Percentiles rank a stretch among this genome's conserved stretches.
phyloP scores from a whole-genome alignment of 2,113 vertebrate genomes.

The Trichechus manatus region DNA sequence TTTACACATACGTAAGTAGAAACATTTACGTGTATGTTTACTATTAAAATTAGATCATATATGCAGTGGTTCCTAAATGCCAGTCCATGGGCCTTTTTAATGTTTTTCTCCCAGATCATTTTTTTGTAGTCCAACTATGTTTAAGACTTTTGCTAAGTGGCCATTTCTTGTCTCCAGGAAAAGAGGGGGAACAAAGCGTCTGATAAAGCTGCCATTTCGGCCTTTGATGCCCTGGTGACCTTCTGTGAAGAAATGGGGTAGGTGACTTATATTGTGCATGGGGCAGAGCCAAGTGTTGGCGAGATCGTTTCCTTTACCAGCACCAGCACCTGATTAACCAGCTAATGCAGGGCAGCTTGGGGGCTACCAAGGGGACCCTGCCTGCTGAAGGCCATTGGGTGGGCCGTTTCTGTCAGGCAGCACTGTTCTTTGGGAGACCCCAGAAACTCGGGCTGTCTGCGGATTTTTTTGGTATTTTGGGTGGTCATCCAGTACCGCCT shows the following conservation, averaged over 20 bases:
- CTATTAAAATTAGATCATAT: background rate
- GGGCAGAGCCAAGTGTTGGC: background rate
- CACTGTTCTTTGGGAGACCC: background rate
- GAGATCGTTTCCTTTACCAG: background rate
- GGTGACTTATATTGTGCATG: conserved; percentile 64
- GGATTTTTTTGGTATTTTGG: background rate
- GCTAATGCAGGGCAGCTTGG: background rate
- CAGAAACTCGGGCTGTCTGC: background rate
- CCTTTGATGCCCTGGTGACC: conserved; percentile 95
- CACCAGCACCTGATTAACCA: background rate
- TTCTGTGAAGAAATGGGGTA: conserved; percentile 93
- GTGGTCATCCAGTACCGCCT: background rate
- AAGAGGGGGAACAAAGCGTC: conserved; percentile 93
- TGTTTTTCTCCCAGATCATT: background rate
- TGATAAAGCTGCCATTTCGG: conserved; percentile 91
- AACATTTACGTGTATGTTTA: fast-evolving
- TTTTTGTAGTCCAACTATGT: background rate
- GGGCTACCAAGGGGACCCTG: background rate
- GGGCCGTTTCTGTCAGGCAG: background rate
- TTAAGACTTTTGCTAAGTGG: conserved; percentile 12
- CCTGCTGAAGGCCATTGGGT: background rate
- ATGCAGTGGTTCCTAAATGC: background rate
- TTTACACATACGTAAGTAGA: background rate
- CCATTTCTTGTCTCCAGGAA: conserved; percentile 85
- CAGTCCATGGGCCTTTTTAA: background rate